Base-by-base conservation (phyloP, 2,888 invertebrate genomes). In the Eilema depressum region DNA sequence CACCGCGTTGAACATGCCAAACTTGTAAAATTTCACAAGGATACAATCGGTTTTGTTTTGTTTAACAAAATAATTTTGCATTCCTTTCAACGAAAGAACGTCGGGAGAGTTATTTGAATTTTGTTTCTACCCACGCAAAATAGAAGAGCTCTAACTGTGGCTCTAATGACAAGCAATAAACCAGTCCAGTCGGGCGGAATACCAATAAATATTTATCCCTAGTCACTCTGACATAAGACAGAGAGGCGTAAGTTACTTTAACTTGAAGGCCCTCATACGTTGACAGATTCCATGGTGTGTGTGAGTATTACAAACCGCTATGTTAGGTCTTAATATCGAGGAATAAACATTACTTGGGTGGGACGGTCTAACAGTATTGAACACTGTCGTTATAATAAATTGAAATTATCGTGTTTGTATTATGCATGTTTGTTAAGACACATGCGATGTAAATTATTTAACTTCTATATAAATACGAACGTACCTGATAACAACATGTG, bases 401-500 rank as follows among this genome's bases (percentile, higher is more conserved):
- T 66, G 62, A 68, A 74, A 70, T 67, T 20, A 70, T 10, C 41
- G 25, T 53, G 23, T 30, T 33, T 1, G 20, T 33, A n/a, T 53
- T 30, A 26, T 1, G 25, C 33, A 14, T 53, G 26, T 63, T 25
- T 57, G 67, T 23, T 25, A 25, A n/a, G 20, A 67, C 23, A 5
- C 25, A 28, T 23, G 61, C 47, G 5, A 33, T 57, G 10, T 57
- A 57, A 66, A 26, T 41, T 33, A 53, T 53, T 53, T 25, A 20
- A 11, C 2, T 41, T 41, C 10, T 3, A 2, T 63, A 60, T 23
- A 68, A 62, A 67, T 64, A 67, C 20, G 5, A 30, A 91, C 96
- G 95, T 91, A 98, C 98, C 97, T 97, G 83, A 99, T 97, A 75
- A 98, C 97, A 87, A 99, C 97, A 61, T 97, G 97, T 71, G 98